These are phyloP conservation scores for Lordiphosa andalusiaca DNA, from an alignment of 2,888 invertebrate genomes.

Conservation along the genomic window DNA sequence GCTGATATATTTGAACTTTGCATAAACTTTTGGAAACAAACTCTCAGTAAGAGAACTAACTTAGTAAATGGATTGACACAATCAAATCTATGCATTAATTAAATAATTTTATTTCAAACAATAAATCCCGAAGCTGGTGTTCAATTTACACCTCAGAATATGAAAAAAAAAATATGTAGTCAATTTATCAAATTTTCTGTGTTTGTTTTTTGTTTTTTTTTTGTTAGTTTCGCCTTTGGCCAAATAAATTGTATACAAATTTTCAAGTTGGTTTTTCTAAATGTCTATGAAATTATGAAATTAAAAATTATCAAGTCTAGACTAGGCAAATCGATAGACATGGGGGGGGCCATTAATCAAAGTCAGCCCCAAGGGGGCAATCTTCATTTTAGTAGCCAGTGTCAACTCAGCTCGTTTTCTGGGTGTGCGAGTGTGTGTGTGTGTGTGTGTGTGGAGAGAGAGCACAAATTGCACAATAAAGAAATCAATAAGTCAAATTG, in stretches of 20 bases:
- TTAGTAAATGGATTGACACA: too few species aligned
- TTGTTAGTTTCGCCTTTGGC: too few species aligned
- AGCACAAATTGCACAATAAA: slow-evolving; percentile 37
- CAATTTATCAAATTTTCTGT: slow-evolving; percentile 20
- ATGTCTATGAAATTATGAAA: slow-evolving; percentile 22
- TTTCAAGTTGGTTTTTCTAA: slow-evolving; percentile 8
- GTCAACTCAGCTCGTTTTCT: slow-evolving; percentile 14
- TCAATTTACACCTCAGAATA: slow-evolving; percentile 24
- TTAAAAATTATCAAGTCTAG: slow-evolving; percentile 36
- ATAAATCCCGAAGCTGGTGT: neutral
- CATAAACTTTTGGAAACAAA: too few species aligned
- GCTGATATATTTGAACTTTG: too few species aligned
- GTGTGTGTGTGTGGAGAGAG: neutral
- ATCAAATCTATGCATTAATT: too few species aligned
- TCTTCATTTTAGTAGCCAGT: slow-evolving; percentile 16
- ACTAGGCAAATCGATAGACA: slow-evolving; percentile 25
- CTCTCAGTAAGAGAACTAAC: too few species aligned
- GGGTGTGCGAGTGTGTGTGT: neutral
- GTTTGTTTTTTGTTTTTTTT: too few species aligned
- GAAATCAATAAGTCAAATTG: slow-evolving; percentile 64
- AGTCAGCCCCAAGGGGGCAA: slow-evolving; percentile 29
- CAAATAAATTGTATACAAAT: too few species aligned
- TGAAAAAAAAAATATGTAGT: neutral
- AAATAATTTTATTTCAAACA: too few species aligned
- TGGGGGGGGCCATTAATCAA: slow-evolving; percentile 35